A percentile compares a stretch with the other conserved stretches of the same genome.
Conservation (phyloP, 2,888 invertebrate genomes). For the Eledona agricola region DNA sequence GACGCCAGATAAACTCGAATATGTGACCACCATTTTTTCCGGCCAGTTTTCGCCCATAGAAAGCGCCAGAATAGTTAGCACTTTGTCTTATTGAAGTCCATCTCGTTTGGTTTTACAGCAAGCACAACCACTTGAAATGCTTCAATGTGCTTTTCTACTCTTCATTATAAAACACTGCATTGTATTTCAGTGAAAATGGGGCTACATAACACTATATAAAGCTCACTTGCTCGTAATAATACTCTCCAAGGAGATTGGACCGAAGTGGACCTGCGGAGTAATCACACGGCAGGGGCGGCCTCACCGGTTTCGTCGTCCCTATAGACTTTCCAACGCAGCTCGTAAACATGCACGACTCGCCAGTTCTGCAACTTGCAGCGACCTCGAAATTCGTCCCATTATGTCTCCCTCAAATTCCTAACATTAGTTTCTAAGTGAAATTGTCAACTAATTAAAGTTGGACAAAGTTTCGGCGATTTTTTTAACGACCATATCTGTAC, state of each 20-base stretch:
- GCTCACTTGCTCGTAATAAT: constrained; percentile 51
- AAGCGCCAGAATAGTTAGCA: constrained; percentile 54
- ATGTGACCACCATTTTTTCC: constrained; percentile 17
- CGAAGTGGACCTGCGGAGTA: constrained; percentile 39
- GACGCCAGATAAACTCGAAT: constrained; percentile 18
- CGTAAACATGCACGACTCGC: no score
- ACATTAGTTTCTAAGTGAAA: no score
- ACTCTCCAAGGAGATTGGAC: constrained; percentile 37
- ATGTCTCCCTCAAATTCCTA: no score
- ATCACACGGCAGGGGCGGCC: constrained; percentile 24
- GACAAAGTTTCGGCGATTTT: no score
- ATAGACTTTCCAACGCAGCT: neutral
- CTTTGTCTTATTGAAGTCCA: constrained; percentile 60
- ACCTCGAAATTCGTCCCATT: no score
- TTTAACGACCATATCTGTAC: no score
- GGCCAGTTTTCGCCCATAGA: constrained; percentile 20
- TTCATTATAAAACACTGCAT: constrained; percentile 58
- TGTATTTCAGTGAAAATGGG: constrained; percentile 56
- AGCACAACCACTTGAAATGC: constrained; percentile 52
- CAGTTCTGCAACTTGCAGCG: no score
- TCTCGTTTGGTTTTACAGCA: constrained; percentile 55
- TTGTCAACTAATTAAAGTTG: no score
- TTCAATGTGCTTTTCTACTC: constrained; percentile 57
- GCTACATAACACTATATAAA: constrained; percentile 57
- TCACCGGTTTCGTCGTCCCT: neutral